phyloP scores from a whole-genome alignment of 2,797 vertebrate genomes.

The Sebastes oblongus region DNA sequence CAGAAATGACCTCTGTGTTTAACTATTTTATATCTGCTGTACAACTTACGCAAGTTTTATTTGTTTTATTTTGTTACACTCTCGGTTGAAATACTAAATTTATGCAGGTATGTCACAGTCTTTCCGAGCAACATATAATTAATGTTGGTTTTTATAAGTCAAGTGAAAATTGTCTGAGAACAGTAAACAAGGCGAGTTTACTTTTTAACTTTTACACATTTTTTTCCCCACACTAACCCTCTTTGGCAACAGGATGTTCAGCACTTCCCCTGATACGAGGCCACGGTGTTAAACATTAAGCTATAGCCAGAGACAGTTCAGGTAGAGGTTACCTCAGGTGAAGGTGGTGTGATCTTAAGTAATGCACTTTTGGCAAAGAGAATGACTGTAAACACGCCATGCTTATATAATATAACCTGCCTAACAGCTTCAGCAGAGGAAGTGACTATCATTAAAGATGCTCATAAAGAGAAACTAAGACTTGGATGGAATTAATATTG shows the following conservation, averaged over 20 bases:
- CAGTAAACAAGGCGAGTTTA: conserved; percentile 51
- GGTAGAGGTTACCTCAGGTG: conserved; percentile 24
- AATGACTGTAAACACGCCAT: not conserved
- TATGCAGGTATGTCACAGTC: not conserved
- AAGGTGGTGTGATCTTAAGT: conserved; percentile 29
- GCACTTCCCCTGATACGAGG: conserved; percentile 31
- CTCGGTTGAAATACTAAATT: not conserved
- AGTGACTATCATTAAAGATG: not conserved
- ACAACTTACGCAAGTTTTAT: not conserved
- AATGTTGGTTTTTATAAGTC: not conserved
- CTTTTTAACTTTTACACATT: conserved; percentile 46
- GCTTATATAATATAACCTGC: not conserved
- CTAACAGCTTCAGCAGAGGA: not conserved
- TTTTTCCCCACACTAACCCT: conserved; percentile 9
- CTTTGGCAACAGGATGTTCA: conserved; percentile 26
- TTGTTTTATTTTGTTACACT: not conserved
- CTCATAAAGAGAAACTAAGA: not conserved
- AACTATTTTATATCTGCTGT: not conserved
- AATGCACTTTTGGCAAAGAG: not conserved
- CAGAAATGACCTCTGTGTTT: not conserved
- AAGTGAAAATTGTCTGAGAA: conserved; percentile 29
- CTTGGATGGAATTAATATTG: not conserved
- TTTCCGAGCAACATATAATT: not conserved
- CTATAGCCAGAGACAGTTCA: conserved; percentile 1
- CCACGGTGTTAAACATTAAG: conserved; percentile 67